These are phyloP conservation scores for Papilio polytes DNA, from an alignment of 1,140 invertebrate genomes.

Conservation along the genomic window DNA sequence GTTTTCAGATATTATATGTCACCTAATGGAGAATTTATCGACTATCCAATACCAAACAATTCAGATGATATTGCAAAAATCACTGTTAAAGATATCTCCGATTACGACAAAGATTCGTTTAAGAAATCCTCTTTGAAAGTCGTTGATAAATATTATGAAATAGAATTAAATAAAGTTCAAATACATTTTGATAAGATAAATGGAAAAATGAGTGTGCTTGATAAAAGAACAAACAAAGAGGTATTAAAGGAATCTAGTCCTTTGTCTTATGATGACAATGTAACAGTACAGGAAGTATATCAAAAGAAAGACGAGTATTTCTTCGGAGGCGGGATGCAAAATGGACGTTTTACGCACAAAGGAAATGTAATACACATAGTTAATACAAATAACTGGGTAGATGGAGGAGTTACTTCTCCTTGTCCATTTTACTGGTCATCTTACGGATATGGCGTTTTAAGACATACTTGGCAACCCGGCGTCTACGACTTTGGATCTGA, in stretches of 20 bases:
- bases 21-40: conserved; percentile 59
- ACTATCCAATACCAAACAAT: conserved; percentile 69
- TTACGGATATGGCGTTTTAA: conserved; percentile 69
- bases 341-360: conserved; percentile 75
- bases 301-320: conserved; percentile 69
- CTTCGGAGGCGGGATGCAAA: conserved; percentile 78
- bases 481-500: conserved; percentile 68
- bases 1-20: conserved; percentile 75
- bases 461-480: conserved; percentile 74
- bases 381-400: conserved; percentile 71
- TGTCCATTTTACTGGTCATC: conserved; percentile 77
- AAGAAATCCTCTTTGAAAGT: conserved; percentile 57
- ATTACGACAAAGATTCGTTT: conserved; percentile 63
- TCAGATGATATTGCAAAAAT: conserved; percentile 66
- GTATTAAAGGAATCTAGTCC: conserved; percentile 60
- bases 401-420: conserved; percentile 73
- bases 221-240: conserved; percentile 61
- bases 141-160: conserved; percentile 51
- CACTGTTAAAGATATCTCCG: conserved; percentile 55
- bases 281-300: conserved; percentile 56
- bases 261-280: conserved; percentile 55
- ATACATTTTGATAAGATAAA: conserved; percentile 68
- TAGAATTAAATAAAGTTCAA: conserved; percentile 63
- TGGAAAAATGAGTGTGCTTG: conserved; percentile 61
- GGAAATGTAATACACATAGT: conserved; percentile 67